These are phyloP conservation scores for Narcine bancroftii DNA, from an alignment of 2,113 vertebrate species.

Conservation along the genomic window DNA sequence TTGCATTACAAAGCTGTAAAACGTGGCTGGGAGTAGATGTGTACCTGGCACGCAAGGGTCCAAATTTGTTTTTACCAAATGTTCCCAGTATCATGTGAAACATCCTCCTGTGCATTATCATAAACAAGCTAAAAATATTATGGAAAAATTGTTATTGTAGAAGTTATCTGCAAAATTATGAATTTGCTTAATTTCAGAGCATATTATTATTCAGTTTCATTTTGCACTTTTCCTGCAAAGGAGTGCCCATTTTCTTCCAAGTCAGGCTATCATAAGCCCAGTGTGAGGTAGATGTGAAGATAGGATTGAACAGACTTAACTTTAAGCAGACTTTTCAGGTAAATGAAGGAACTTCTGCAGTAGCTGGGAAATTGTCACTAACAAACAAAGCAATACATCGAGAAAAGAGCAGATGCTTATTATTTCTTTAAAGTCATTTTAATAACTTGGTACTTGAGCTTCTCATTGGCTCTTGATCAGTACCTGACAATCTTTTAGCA, in stretches of 20 bases:
- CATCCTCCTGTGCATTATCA: not conserved
- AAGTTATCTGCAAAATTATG: not conserved
- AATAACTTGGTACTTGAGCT: not conserved
- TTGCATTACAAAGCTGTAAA: slow-evolving; percentile 15
- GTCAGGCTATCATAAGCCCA: not conserved
- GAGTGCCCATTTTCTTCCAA: not conserved
- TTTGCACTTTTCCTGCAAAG: not conserved
- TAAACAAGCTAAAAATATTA: not conserved
- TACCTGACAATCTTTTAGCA: not conserved
- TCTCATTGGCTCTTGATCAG: not conserved
- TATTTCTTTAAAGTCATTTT: not conserved
- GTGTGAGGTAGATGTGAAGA: not conserved
- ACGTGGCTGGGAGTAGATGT: not conserved
- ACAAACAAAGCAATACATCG: not conserved
- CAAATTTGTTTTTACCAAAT: not conserved
- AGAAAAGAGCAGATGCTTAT: not conserved
- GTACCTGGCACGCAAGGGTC: slow-evolving; percentile 14
- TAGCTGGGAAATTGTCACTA: not conserved
- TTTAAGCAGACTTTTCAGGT: not conserved
- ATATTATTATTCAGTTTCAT: not conserved
- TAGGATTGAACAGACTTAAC: not conserved
- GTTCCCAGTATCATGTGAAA: not conserved
- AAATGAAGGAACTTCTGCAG: not conserved
- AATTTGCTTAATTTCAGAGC: not conserved
- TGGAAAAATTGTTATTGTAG: not conserved